Evolutionary conservation across 2,888 invertebrate genomes (phyloP).

Genomic region (Epistrophe grossulariae): DNA sequence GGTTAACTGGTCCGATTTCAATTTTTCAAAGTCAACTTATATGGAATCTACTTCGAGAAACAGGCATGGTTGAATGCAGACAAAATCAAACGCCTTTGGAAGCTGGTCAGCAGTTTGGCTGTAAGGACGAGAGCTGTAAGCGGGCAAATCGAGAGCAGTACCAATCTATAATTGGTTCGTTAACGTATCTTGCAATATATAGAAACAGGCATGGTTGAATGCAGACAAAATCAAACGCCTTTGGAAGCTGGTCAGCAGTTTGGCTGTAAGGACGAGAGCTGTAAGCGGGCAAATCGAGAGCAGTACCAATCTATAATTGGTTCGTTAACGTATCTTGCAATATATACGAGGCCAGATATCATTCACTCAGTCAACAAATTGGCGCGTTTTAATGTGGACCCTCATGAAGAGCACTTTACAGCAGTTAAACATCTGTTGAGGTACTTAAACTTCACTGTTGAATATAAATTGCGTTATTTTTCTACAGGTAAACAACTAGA

Average conservation of each 20-base stretch:
- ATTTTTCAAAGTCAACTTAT: constrained; percentile 6
- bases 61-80: constrained; percentile 12
- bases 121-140: constrained; percentile 43
- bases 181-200: constrained; percentile 68
- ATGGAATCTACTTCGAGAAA: background rate
- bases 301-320: constrained; percentile 30
- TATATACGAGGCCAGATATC: constrained; percentile 71
- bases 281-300: background rate
- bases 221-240: constrained; percentile 37
- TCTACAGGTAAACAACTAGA: constrained; percentile 26
- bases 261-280: constrained; percentile 36
- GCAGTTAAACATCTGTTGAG: constrained; percentile 67
- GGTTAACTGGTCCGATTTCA: background rate
- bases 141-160: background rate
- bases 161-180: constrained; percentile 40
- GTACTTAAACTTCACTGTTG: constrained; percentile 54
- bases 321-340: constrained; percentile 64
- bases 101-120: constrained; percentile 44
- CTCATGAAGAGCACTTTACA: constrained; percentile 61
- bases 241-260: constrained; percentile 55
- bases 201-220: constrained; percentile 13
- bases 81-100: constrained; percentile 49
- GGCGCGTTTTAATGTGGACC: constrained; percentile 17
- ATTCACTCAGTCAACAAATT: constrained; percentile 16
- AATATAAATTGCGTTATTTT: constrained; percentile 35